Evolutionary conservation across 2,113 vertebrate species (phyloP).

Genomic region (Noctilio leporinus): DNA sequence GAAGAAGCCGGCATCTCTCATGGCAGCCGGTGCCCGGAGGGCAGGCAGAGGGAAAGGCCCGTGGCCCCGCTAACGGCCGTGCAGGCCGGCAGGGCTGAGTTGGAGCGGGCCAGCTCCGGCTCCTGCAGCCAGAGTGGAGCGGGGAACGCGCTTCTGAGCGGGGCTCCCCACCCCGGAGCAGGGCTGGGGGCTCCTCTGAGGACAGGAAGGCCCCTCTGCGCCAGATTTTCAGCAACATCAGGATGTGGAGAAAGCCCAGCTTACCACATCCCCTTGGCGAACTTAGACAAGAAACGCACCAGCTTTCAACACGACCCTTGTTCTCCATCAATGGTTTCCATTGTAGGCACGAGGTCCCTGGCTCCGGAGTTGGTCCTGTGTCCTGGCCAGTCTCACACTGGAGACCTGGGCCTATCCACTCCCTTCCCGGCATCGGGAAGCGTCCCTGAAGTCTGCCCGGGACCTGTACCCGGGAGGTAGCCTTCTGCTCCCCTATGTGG

Average conservation of each 20-base stretch:
- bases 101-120: not conserved
- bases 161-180: not conserved
- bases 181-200: not conserved
- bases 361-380: constrained; percentile 41
- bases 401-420: not conserved
- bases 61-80: fast-evolving
- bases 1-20: not conserved
- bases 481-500: not conserved
- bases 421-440: not conserved
- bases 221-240: constrained; percentile 38
- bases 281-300: constrained; percentile 30
- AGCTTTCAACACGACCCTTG: constrained; percentile 54
- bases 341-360: not conserved
- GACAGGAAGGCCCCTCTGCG: constrained; percentile 36
- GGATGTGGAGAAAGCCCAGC: constrained; percentile 25
- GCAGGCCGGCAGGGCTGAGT: too few relatives aligned
- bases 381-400: constrained; percentile 18
- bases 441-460: not conserved
- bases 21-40: not conserved
- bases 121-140: not conserved
- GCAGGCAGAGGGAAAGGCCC: not conserved
- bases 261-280: constrained; percentile 68
- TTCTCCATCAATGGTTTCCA: constrained; percentile 51
- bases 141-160: fast-evolving
- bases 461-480: not conserved